Evolutionary conservation across 2,797 vertebrate species (phyloP).

Genomic region (Mus minutoides): DNA sequence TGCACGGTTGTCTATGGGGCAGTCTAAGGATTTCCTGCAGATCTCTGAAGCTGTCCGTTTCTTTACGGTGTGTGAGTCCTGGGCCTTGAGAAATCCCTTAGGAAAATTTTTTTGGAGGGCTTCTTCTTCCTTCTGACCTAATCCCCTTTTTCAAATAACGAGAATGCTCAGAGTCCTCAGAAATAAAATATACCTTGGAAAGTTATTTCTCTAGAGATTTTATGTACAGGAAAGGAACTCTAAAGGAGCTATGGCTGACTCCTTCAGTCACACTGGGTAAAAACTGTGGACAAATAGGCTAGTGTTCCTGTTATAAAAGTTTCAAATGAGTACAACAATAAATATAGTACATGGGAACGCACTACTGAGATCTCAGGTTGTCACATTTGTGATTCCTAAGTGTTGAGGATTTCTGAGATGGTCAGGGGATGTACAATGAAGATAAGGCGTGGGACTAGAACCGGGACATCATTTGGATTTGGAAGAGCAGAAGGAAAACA

Average conservation of each 20-base stretch:
- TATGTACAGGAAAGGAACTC: slow-evolving; percentile 7
- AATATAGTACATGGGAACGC: not conserved
- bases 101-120: slow-evolving; percentile 25
- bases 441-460: not conserved
- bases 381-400: slow-evolving; percentile 35
- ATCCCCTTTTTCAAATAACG: slow-evolving; percentile 45
- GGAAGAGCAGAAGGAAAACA: slow-evolving; percentile 19
- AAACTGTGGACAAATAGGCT: not conserved
- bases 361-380: slow-evolving; percentile 36
- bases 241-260: not conserved
- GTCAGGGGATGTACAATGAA: not conserved
- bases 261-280: not conserved
- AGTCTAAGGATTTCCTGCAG: slow-evolving; percentile 82
- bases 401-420: slow-evolving; percentile 51
- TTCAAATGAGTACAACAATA: slow-evolving; percentile 20
- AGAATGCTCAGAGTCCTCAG: slow-evolving; percentile 55
- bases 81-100: not conserved
- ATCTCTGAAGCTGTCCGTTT: slow-evolving; percentile 79
- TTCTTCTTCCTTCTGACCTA: slow-evolving; percentile 12
- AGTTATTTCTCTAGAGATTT: slow-evolving; percentile 43
- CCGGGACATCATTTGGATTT: slow-evolving; percentile 37
- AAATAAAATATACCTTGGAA: slow-evolving; percentile 24
- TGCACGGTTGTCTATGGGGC: slow-evolving; percentile 62
- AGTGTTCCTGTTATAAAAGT: slow-evolving; percentile 22
- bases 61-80: slow-evolving; percentile 77